Percentiles rank a stretch among this genome's conserved stretches.
Conservation (phyloP, 2,888 invertebrate species). For the Tenthredo scrophulariae region DNA sequence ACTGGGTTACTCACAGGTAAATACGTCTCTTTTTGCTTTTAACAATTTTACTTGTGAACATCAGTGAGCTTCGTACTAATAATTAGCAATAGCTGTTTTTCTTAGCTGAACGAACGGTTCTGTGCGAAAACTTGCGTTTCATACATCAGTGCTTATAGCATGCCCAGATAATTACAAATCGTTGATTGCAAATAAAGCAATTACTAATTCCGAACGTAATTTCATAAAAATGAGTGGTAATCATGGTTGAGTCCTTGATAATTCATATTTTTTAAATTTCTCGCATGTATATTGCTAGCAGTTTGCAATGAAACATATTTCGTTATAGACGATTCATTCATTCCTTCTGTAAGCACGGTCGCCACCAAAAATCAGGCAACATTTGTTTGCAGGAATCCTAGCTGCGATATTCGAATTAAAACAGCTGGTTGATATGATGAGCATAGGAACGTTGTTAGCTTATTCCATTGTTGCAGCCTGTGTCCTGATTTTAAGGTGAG, state of each 20-base stretch:
- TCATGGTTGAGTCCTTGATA: no score
- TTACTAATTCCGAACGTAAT: neutral
- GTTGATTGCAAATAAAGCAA: neutral
- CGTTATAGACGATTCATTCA: neutral
- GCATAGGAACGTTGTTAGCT: slow-evolving; percentile 91
- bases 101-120: neutral
- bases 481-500: slow-evolving; percentile 89
- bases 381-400: slow-evolving; percentile 82
- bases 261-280: no score
- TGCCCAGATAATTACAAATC: neutral
- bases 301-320: neutral
- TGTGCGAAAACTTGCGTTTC: neutral
- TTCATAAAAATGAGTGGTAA: no score
- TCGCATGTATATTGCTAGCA: no score
- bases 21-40: neutral
- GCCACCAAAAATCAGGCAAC: neutral
- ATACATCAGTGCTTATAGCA: neutral
- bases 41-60: neutral
- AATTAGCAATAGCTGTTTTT: neutral
- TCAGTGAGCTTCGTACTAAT: neutral
- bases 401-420: slow-evolving; percentile 91
- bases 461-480: slow-evolving; percentile 95
- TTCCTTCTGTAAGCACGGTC: neutral
- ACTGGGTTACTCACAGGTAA: slow-evolving; percentile 86
- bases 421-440: slow-evolving; percentile 94